Evolutionary conservation across 2,888 invertebrate genomes (phyloP), one percentile per base, ranked within the genome.

Genomic region (Choristoneura rosaceana): DNA sequence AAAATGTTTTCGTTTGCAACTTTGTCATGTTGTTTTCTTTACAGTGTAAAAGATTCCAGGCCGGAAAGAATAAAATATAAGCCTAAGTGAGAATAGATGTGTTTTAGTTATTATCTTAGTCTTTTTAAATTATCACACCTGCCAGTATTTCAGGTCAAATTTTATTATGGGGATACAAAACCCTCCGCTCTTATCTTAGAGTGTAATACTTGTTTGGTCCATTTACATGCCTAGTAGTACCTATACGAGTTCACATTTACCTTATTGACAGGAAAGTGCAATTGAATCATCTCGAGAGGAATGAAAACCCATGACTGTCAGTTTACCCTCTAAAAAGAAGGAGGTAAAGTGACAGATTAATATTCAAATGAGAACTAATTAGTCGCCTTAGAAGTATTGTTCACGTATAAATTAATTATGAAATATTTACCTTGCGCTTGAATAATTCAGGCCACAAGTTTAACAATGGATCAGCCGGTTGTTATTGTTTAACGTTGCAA

Each of bases 321-420:
- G 12, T 25, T 33, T 15, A 58, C 41, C 33, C 12, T 17, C 17
- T 43, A 41, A 12, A 58, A 38, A 14, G 55, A 63, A 25, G 45
- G 43, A 33, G 14, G 2, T 12, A 12, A 43, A 43, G 33, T 33
- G 7, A 10, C 8, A 0, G 17, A 17, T 15, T 9, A 45, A 25
- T 45, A 62, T 45, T 62, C 2, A 14, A 59, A 59, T 55, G 14
- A 1, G n/a, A 34, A 59, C 60, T 41, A 10, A 15, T 15, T 41
- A 61, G 15, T 61, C 61, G 34, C 61, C 10, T 41, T 38, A n/a
- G 34, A 33, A n/a, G 33, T 47, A 64, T 10, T 62, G 47, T 25
- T 63, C 33, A 52, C 41, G 33, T 47, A 45, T 62, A 45, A 34
- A 47, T 65, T 17, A 33, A 10, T 82, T 74, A 84, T 82, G 82